phyloP scores from a whole-genome alignment of 2,113 vertebrate genomes.

The Oryctolagus cuniculus region DNA sequence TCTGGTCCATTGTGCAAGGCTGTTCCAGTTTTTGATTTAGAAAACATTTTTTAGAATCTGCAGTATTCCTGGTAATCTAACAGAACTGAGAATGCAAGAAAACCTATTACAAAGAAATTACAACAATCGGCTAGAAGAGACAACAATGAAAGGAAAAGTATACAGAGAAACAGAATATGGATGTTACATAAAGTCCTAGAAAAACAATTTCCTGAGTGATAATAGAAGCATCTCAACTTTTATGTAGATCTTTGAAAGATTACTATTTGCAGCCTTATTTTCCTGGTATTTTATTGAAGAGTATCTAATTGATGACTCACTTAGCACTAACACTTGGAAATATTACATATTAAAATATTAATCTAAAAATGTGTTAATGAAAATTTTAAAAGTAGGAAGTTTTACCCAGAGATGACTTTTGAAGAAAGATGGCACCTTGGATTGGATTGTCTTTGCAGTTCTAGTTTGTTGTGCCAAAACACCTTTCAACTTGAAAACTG shows the following conservation, averaged over 20 bases:
- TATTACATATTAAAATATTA: conserved; percentile 49
- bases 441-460: conserved; percentile 38
- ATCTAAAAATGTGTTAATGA: conserved; percentile 22
- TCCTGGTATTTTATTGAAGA: not conserved
- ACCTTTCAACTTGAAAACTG: conserved; percentile 30
- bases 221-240: not conserved
- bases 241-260: not conserved
- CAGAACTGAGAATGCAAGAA: not conserved
- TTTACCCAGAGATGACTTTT: not conserved
- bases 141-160: not conserved
- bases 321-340: not conserved
- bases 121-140: not conserved
- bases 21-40: not conserved
- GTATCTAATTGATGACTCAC: not conserved
- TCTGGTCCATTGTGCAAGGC: not conserved
- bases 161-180: not conserved
- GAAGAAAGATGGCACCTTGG: not conserved
- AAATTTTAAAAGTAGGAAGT: conserved; percentile 21
- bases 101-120: not conserved
- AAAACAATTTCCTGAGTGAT: not conserved
- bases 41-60: not conserved
- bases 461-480: conserved; percentile 48
- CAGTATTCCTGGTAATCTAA: not conserved
- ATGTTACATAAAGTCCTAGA: not conserved
- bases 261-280: not conserved